Percentiles rank a stretch among this genome's conserved stretches.
Evolutionary conservation across 2,797 vertebrate genomes (phyloP).

Genomic region (Gadopsis marmoratus): DNA sequence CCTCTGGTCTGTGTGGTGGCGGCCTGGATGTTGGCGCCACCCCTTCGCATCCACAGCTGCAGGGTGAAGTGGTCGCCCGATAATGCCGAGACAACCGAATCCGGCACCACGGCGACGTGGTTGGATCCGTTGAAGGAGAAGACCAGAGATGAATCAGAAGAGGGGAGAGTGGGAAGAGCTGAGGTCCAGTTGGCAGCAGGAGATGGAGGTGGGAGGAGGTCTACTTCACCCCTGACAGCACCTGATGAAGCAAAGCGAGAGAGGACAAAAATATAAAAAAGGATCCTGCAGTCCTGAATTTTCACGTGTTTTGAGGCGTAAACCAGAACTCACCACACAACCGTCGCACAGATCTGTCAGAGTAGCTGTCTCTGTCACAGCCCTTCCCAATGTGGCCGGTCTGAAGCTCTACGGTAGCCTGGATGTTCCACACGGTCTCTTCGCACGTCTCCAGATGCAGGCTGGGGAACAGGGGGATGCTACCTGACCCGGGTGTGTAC

Average conservation of each 20-base stretch:
- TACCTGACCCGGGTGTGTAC: constrained; percentile 94
- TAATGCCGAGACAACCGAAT: constrained; percentile 87
- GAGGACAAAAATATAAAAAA: background rate
- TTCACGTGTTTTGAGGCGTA: background rate
- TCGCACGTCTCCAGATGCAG: constrained; percentile 97
- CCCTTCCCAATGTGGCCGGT: constrained; percentile 98
- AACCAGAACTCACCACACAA: constrained; percentile 89
- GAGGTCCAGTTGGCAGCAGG: constrained; percentile 95
- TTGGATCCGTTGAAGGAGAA: constrained; percentile 97
- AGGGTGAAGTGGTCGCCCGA: constrained; percentile 96
- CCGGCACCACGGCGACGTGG: constrained; percentile 93
- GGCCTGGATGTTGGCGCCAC: constrained; percentile 84
- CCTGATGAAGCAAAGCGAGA: constrained; percentile 78
- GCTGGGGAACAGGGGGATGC: constrained; percentile 93
- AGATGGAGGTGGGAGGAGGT: constrained; percentile 93
- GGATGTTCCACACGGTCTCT: constrained; percentile 97
- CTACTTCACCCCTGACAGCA: constrained; percentile 94
- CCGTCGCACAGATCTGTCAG: constrained; percentile 94
- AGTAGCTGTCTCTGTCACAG: constrained; percentile 98
- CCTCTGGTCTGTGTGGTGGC: constrained; percentile 82
- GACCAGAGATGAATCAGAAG: constrained; percentile 97
- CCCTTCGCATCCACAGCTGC: constrained; percentile 96
- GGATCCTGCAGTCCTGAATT: background rate
- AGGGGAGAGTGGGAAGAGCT: constrained; percentile 93
- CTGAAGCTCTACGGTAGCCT: constrained; percentile 97